Conservation (phyloP, 2,888 invertebrate species). For the Syritta pipiens region DNA sequence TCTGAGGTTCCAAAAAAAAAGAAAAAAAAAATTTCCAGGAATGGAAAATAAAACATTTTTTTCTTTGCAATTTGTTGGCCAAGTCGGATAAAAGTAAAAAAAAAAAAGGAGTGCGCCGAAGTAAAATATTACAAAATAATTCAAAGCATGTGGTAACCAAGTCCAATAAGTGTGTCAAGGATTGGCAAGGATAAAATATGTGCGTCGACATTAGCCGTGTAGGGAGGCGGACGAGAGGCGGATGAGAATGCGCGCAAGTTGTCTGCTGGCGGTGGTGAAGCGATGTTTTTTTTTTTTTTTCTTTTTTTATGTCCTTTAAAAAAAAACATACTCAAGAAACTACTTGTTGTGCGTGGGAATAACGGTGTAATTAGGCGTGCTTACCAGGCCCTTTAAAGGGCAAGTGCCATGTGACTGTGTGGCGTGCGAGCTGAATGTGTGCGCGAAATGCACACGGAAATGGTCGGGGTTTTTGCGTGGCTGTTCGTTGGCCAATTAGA, state of each 20-base stretch:
- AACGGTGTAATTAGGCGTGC: slow-evolving; percentile 33
- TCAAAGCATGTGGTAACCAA: slow-evolving; percentile 37
- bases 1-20: not conserved
- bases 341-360: slow-evolving; percentile 25
- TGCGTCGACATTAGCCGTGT: slow-evolving; percentile 28
- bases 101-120: not conserved
- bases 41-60: not conserved
- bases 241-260: not conserved
- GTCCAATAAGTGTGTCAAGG: slow-evolving; percentile 58
- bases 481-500: no score
- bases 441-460: no score
- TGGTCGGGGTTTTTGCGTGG: no score
- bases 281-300: no score
- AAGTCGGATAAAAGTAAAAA: slow-evolving; percentile 11
- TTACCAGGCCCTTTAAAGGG: slow-evolving; percentile 19
- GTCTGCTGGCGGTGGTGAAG: no score
- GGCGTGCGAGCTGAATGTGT: no score
- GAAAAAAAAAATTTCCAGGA: not conserved
- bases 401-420: slow-evolving; percentile 1
- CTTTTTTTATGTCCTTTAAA: no score
- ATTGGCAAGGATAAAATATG: slow-evolving; percentile 50
- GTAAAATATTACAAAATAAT: slow-evolving; percentile 28
- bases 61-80: slow-evolving; percentile 41
- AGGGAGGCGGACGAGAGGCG: not conserved
- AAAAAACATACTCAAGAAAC: slow-evolving; percentile 20